A percentile compares a stretch with the other conserved stretches of the same genome.
These are phyloP conservation scores for Lingula anatina DNA, from an alignment of 2,888 invertebrate genomes.

Conservation along the genomic window DNA sequence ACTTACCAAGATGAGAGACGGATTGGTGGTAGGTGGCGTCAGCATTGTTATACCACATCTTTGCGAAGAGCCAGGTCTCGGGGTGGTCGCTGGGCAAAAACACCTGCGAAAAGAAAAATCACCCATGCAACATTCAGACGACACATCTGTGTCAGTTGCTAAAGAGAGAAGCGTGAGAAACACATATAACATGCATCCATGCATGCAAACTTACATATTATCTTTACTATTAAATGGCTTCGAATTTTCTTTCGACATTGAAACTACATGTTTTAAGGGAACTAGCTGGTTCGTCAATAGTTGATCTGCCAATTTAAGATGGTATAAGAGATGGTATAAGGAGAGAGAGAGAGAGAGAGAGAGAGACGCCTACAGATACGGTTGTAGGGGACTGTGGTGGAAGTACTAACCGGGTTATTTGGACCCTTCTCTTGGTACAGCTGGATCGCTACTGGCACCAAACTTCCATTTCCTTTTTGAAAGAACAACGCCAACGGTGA, in stretches of 20 bases:
- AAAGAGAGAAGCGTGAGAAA: no score
- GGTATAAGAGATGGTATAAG: no score
- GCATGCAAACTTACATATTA: no score
- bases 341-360: slow-evolving; percentile 4
- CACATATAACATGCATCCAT: no score
- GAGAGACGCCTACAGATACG: background rate
- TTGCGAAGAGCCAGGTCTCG: slow-evolving; percentile 51
- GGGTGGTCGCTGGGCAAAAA: slow-evolving; percentile 49
- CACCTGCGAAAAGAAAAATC: no score
- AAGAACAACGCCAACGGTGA: slow-evolving; percentile 50
- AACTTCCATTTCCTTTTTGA: slow-evolving; percentile 33
- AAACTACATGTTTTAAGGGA: no score
- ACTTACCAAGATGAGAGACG: slow-evolving; percentile 47
- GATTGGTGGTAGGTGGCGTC: slow-evolving; percentile 50
- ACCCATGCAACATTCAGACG: no score
- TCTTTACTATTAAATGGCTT: no score
- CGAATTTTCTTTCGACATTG: no score
- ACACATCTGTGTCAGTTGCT: no score
- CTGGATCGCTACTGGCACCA: slow-evolving; percentile 52
- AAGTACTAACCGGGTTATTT: slow-evolving; percentile 44
- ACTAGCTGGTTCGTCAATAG: no score
- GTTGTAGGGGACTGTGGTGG: background rate
- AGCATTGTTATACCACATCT: slow-evolving; percentile 53
- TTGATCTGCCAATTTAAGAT: no score
- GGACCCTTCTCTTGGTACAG: slow-evolving; percentile 45